phyloP scores from a whole-genome alignment of 1,140 invertebrate genomes.

The Penaeus indicus region DNA sequence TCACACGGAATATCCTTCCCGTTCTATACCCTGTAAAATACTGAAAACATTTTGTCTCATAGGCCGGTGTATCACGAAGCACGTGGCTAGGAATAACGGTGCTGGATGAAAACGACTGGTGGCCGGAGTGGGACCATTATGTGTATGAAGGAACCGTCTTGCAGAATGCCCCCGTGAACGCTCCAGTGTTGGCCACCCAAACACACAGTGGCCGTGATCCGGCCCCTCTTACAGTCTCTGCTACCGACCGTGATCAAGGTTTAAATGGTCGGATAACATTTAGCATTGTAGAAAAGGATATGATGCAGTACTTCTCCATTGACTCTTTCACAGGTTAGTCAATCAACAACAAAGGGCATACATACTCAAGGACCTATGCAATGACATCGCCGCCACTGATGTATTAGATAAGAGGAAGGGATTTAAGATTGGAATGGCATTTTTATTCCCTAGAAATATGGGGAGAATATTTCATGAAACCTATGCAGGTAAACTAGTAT shows the following conservation, averaged over 20 bases:
- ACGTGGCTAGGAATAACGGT: constrained; percentile 62
- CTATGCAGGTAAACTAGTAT: too few species aligned
- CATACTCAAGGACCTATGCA: too few species aligned
- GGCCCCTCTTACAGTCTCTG: constrained; percentile 77
- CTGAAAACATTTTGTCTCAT: not conserved
- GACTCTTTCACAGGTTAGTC: constrained; percentile 61
- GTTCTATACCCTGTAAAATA: not conserved
- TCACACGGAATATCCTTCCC: not conserved
- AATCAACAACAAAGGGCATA: not conserved
- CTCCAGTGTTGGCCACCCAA: constrained; percentile 69
- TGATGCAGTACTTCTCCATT: constrained; percentile 63
- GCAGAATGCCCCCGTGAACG: constrained; percentile 83
- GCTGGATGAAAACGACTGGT: constrained; percentile 66
- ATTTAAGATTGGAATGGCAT: too few species aligned
- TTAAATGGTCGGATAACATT: constrained; percentile 86
- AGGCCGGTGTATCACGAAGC: constrained; percentile 47
- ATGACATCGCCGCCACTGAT: too few species aligned
- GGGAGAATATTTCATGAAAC: too few species aligned
- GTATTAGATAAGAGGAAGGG: too few species aligned
- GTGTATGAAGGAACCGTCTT: constrained; percentile 80
- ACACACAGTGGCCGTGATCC: constrained; percentile 21
- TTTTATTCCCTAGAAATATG: too few species aligned
- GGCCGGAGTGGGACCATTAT: constrained; percentile 60
- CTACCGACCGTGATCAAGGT: constrained; percentile 88
- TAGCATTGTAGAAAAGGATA: constrained; percentile 80